A percentile compares a stretch with the other conserved stretches of the same genome.
phyloP scores from a whole-genome alignment of 2,113 vertebrate species.

The Saccopteryx leptura region DNA sequence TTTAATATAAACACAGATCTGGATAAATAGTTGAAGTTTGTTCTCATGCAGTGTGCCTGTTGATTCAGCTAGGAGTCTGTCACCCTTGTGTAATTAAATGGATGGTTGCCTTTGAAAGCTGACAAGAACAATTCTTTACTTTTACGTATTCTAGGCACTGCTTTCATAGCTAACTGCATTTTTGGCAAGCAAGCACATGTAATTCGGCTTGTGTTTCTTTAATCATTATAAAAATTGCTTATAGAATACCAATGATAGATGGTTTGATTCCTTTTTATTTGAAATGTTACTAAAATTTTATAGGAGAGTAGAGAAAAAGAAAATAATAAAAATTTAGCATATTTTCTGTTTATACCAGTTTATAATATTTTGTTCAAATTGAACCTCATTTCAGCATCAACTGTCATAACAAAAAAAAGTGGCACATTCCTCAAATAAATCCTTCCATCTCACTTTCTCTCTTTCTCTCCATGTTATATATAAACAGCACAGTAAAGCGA shows the following conservation, averaged over 20 bases:
- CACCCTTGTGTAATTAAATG: constrained; percentile 64
- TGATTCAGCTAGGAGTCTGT: constrained; percentile 75
- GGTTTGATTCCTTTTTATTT: constrained; percentile 66
- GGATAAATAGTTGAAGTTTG: constrained; percentile 79
- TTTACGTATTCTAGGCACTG: not conserved
- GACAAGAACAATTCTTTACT: constrained; percentile 74
- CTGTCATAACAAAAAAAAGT: constrained; percentile 55
- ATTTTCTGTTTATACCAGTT: constrained; percentile 32
- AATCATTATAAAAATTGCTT: constrained; percentile 79
- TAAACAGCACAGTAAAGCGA: not conserved
- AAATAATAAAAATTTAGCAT: constrained; percentile 42
- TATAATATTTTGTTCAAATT: constrained; percentile 63
- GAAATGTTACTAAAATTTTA: constrained; percentile 66
- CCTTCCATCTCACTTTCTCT: not conserved
- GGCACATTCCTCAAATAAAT: constrained; percentile 12
- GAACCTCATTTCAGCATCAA: constrained; percentile 11
- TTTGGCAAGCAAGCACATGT: constrained; percentile 65
- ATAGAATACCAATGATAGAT: constrained; percentile 72
- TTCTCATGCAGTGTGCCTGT: constrained; percentile 53
- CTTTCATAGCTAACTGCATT: constrained; percentile 65
- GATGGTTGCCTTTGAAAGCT: constrained; percentile 71
- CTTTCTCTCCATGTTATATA: not conserved
- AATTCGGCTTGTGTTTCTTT: constrained; percentile 74
- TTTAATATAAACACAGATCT: constrained; percentile 80
- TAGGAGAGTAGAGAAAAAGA: not conserved